Evolutionary conservation across 2,113 vertebrate species (phyloP).

Genomic region (Hassar affinis): DNA sequence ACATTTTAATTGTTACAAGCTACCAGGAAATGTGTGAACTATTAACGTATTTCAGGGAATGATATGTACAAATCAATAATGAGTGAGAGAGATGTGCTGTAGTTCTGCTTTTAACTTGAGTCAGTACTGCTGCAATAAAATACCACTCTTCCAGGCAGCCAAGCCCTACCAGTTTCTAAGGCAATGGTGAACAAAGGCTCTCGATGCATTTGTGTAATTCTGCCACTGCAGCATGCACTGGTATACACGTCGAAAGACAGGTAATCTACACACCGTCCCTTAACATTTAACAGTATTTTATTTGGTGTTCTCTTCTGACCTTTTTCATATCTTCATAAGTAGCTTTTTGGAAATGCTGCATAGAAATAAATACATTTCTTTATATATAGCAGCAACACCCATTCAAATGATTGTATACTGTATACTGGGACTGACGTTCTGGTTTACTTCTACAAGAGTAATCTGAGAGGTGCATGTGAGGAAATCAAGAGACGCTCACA

Average conservation of each 20-base stretch:
- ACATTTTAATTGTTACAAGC: too few relatives aligned
- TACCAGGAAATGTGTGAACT: too few relatives aligned
- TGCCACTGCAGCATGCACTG: slow-evolving; percentile 70
- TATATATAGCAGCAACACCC: too few relatives aligned
- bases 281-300: not conserved
- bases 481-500: not conserved
- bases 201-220: slow-evolving; percentile 70
- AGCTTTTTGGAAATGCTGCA: not conserved
- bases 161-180: slow-evolving; percentile 74
- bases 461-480: not conserved
- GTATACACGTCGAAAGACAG: not conserved
- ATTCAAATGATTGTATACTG: too few relatives aligned
- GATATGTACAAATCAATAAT: too few relatives aligned
- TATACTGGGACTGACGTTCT: too few relatives aligned
- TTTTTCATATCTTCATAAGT: not conserved
- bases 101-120: not conserved
- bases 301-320: slow-evolving; percentile 35
- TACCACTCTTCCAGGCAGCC: slow-evolving; percentile 68
- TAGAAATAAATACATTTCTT: not conserved
- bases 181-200: slow-evolving; percentile 69
- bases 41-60: too few relatives aligned
- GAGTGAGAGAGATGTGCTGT: not conserved
- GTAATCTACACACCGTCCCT: not conserved
- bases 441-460: too few relatives aligned
- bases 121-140: not conserved